A percentile compares a stretch with the other conserved stretches of the same genome.
phyloP scores from a whole-genome alignment of 2,113 vertebrate genomes.

The Leucoraja erinaceus region DNA sequence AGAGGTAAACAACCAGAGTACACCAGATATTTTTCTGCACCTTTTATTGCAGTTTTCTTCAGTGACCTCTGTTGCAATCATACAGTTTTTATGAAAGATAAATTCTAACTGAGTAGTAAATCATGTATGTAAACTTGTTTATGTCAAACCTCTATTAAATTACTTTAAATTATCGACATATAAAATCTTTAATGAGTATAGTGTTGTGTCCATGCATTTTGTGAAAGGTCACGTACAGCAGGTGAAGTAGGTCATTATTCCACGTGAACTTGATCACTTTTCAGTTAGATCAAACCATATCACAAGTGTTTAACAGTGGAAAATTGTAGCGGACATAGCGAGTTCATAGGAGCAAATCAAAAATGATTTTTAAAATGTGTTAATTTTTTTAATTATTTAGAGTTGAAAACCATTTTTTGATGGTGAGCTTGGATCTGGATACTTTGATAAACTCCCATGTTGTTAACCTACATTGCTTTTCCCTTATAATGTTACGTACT shows the following conservation, averaged over 20 bases:
- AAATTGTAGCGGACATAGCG: neutral
- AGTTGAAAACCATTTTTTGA: neutral
- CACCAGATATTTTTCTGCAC: neutral
- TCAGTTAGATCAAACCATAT: neutral
- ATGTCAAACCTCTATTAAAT: neutral
- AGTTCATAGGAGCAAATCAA: neutral
- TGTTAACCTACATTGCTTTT: neutral
- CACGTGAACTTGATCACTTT: neutral
- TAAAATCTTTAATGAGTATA: neutral
- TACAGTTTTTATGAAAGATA: neutral
- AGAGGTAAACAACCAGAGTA: conserved; percentile 58
- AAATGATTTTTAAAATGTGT: neutral
- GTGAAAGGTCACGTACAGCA: neutral
- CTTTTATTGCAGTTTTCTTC: neutral
- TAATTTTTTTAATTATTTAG: neutral
- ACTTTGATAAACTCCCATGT: neutral
- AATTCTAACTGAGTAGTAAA: neutral
- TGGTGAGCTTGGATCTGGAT: neutral
- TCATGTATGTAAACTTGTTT: neutral
- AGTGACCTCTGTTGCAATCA: neutral
- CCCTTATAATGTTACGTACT: neutral
- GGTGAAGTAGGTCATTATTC: neutral
- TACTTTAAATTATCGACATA: neutral
- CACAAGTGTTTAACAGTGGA: neutral
- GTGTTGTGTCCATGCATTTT: neutral